phyloP scores from a whole-genome alignment of 2,797 vertebrate species.

The Chelmon rostratus region DNA sequence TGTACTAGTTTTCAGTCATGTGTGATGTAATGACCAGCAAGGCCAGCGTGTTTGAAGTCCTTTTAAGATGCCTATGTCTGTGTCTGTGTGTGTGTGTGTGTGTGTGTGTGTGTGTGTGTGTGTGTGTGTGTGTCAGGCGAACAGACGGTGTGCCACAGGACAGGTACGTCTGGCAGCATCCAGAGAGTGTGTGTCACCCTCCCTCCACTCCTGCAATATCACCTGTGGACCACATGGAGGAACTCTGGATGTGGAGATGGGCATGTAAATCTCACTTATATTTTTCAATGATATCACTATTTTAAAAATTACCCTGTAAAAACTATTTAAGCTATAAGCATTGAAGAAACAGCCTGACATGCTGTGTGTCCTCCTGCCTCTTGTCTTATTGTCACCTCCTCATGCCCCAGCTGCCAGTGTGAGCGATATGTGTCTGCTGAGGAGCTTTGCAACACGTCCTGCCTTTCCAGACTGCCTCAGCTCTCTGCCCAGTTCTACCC shows the following conservation, averaged over 20 bases:
- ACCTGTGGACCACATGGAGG: conserved; percentile 88
- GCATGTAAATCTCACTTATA: conserved; percentile 88
- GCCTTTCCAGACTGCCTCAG: conserved; percentile 86
- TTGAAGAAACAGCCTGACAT: neutral
- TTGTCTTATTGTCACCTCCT: conserved; percentile 26
- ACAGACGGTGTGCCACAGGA: conserved; percentile 85
- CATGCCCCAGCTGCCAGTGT: conserved; percentile 89
- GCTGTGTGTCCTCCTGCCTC: conserved; percentile 15
- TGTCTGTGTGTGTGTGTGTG: conserved; percentile 20
- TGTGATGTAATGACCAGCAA: conserved; percentile 47
- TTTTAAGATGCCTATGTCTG: conserved; percentile 9
- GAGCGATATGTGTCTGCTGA: conserved; percentile 89
- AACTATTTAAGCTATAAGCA: neutral
- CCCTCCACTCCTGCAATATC: conserved; percentile 85
- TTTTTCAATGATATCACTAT: neutral
- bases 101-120: conserved; percentile 30
- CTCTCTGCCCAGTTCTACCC: conserved; percentile 84
- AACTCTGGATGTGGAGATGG: conserved; percentile 87
- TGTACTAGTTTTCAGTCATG: conserved; percentile 6
- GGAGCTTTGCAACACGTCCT: conserved; percentile 90
- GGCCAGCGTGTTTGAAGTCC: conserved; percentile 21
- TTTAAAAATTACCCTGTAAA: neutral
- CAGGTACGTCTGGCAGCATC: conserved; percentile 90
- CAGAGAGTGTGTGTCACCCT: conserved; percentile 85
- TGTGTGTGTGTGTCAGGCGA: conserved; percentile 82